Conservation (phyloP, 2,797 vertebrate genomes). For the Mormyrops boulengeri region DNA sequence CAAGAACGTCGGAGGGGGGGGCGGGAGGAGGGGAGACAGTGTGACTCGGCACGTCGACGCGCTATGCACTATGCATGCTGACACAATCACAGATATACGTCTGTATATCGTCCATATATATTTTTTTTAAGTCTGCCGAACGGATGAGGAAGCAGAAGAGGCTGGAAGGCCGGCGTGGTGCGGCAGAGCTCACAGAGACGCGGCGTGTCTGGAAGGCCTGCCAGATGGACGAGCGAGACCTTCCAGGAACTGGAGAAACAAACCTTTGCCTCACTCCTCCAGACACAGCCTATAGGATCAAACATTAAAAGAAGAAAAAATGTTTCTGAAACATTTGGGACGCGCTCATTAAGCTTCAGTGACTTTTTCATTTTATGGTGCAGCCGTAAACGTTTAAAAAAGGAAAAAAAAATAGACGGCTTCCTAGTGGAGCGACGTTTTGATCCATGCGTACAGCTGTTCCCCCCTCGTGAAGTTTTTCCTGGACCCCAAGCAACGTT, state of each 20-base stretch:
- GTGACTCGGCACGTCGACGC: not conserved
- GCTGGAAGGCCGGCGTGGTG: not conserved
- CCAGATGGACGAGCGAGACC: not conserved
- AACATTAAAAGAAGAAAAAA: not conserved
- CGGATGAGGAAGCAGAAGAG: not conserved
- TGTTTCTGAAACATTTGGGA: constrained; percentile 4
- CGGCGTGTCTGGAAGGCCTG: not conserved
- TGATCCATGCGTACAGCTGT: not conserved
- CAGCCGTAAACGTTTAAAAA: constrained; percentile 8
- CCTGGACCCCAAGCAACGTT: not conserved
- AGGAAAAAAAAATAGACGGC: not conserved
- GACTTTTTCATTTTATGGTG: constrained; percentile 11
- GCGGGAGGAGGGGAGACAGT: not conserved
- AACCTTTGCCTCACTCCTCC: not conserved
- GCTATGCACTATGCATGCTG: constrained; percentile 21
- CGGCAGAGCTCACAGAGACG: not conserved
- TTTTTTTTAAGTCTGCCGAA: not conserved
- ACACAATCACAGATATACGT: constrained; percentile 14
- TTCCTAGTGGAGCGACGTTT: constrained; percentile 1
- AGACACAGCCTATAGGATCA: not conserved
- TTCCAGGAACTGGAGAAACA: not conserved
- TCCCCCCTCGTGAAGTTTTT: constrained; percentile 14
- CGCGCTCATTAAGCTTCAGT: not conserved
- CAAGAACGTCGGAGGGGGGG: constrained; percentile 15
- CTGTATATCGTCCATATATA: not conserved